A percentile compares a stretch with the other conserved stretches of the same genome.
These are phyloP conservation scores for Periophthalmodon schlosseri DNA, from an alignment of 2,113 vertebrate species.

Conservation along the genomic window DNA sequence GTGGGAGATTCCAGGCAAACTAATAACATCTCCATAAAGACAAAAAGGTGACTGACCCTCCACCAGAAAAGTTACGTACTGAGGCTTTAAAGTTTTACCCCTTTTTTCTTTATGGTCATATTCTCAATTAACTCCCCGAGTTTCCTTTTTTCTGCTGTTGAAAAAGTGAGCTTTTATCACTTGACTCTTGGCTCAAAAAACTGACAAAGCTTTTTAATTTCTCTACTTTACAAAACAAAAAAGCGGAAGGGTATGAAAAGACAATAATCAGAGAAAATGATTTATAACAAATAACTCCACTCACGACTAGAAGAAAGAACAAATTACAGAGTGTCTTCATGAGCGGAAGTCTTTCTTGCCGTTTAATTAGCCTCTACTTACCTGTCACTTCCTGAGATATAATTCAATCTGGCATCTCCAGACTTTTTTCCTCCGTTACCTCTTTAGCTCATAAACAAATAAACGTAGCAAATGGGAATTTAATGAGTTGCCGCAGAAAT, in stretches of 20 bases:
- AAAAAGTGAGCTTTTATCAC: background rate
- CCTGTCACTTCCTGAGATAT: constrained; percentile 17
- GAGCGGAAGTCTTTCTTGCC: constrained; percentile 29
- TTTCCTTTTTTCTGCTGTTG: background rate
- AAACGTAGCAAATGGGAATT: constrained; percentile 21
- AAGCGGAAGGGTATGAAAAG: background rate
- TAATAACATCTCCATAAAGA: too few species aligned
- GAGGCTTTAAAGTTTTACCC: too few species aligned
- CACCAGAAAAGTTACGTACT: too few species aligned
- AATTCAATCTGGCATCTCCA: background rate
- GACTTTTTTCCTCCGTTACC: constrained; percentile 27
- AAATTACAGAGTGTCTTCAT: background rate
- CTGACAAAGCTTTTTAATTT: constrained; percentile 10
- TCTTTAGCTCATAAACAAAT: constrained; percentile 33
- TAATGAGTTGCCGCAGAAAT: constrained; percentile 16
- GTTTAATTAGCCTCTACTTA: constrained; percentile 47
- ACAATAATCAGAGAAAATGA: constrained; percentile 10
- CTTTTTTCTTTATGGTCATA: too few species aligned
- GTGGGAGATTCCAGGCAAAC: too few species aligned
- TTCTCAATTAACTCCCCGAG: background rate
- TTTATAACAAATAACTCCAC: constrained; percentile 19
- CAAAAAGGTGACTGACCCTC: too few species aligned
- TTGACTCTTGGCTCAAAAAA: background rate
- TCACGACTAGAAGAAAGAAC: background rate
- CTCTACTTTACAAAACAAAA: background rate